Evolutionary conservation across 2,797 vertebrate species (phyloP), one percentile per base, ranked within the genome.

Genomic region (Cottoperca gobio): DNA sequence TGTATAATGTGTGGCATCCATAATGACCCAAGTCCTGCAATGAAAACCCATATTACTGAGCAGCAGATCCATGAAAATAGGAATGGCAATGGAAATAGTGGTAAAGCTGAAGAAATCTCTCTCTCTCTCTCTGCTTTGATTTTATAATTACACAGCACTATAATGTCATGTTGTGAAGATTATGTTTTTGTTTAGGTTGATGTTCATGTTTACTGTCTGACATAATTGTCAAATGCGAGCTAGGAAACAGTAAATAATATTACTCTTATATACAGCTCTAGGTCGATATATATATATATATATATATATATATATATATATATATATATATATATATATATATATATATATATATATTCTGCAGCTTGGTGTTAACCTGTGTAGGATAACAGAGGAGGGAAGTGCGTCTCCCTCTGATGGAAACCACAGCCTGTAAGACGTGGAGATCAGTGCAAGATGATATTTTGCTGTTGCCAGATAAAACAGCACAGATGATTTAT

Each of bases 401-500:
- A n/a, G 17, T 5, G 72, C 3, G 28, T 73, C 57, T 55, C 28
- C 35, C 35, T 45, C 68, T 82, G 81, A 85, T 85, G 80, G 78
- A 78, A 79, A 70, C 62, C 63, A 26, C 31, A 80, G 70, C 61
- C 49, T 90, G 79, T 80, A 91, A 90, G 92, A 91, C 91, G 79
- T 79, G 82, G 83, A 89, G 90, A 84, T 85, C 81, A 79, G 79
- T 24, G 80, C 76, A 57, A 73, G 86, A 88, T 87, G 90, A 84
- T 91, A 83, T 91, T 88, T 92, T 85, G 72, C 79, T 8, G 63
- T 67, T 39, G 63, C 73, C 73, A 64, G 86, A 93, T 89, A 64
- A 90, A 90, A 89, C 89, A 55, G 79, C 82, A 86, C 80, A 50
- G 83, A 88, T 89, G 87, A 95, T 94, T 95, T 92, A 94, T 95